A percentile compares a stretch with the other conserved stretches of the same genome.
Evolutionary conservation across 2,888 invertebrate species (phyloP).

Genomic region (Diaphora mendica): DNA sequence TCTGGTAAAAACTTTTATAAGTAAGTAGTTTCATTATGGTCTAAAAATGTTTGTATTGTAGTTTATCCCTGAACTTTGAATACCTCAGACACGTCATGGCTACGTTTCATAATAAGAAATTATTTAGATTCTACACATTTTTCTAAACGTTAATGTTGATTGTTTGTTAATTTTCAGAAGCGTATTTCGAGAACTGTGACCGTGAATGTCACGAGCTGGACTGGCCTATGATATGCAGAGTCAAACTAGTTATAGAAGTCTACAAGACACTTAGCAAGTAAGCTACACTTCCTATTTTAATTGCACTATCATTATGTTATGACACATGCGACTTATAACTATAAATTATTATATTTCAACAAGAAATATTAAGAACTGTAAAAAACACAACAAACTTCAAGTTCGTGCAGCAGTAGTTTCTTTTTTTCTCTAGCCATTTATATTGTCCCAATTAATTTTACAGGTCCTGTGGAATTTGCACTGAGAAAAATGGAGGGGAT

Average conservation of each 20-base stretch:
- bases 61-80: not conserved
- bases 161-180: constrained; percentile 86
- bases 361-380: not conserved
- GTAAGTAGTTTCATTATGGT: not conserved
- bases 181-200: constrained; percentile 90
- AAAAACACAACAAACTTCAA: not conserved
- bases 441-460: constrained; percentile 18
- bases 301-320: not conserved
- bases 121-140: not conserved
- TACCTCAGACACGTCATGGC: not conserved
- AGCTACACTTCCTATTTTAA: constrained; percentile 54
- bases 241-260: constrained; percentile 91
- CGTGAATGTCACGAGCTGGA: constrained; percentile 91
- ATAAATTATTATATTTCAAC: not conserved
- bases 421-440: not conserved
- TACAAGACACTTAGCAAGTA: constrained; percentile 90
- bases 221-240: constrained; percentile 93
- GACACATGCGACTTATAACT: not conserved
- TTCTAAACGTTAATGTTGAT: constrained; percentile 7
- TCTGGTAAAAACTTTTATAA: not conserved
- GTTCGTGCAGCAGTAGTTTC: not conserved
- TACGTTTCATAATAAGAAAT: not conserved
- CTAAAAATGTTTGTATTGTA: not conserved
- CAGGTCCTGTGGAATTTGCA: constrained; percentile 89
- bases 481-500: constrained; percentile 83